A percentile compares a stretch with the other conserved stretches of the same genome.
phyloP scores from a whole-genome alignment of 2,888 invertebrate genomes.

The Clepsis dumicolana region DNA sequence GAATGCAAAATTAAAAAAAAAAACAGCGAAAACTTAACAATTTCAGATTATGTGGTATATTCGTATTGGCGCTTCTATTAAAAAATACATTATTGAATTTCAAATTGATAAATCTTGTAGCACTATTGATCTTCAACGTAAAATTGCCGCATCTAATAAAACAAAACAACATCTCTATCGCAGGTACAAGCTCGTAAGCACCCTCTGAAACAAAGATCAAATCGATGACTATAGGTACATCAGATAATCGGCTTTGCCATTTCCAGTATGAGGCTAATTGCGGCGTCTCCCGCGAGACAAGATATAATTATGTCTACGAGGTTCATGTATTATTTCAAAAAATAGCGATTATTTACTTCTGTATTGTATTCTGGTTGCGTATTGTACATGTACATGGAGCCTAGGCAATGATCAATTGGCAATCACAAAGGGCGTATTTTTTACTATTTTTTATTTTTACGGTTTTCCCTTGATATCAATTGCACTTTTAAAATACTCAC shows the following conservation, averaged over 20 bases:
- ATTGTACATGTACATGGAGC: background rate
- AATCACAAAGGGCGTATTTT: too few relatives aligned
- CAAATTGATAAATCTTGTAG: too few relatives aligned
- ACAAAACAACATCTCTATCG: background rate
- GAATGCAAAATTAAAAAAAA: too few relatives aligned
- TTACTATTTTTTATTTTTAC: too few relatives aligned
- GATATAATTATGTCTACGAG: conserved; percentile 49
- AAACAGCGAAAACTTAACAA: too few relatives aligned
- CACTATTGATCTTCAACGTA: too few relatives aligned
- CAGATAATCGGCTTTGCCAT: conserved; percentile 68
- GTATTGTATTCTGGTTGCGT: background rate
- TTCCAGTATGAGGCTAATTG: conserved; percentile 61
- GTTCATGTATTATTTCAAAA: conserved; percentile 39
- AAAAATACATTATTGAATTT: too few relatives aligned
- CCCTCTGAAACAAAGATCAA: conserved; percentile 45
- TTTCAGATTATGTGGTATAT: too few relatives aligned
- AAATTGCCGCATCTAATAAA: conserved; percentile 15
- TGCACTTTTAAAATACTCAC: background rate
- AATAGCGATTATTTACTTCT: conserved; percentile 27
- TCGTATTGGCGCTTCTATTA: too few relatives aligned
- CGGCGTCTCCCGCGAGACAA: conserved; percentile 52
- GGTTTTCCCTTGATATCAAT: too few relatives aligned
- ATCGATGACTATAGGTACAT: conserved; percentile 46
- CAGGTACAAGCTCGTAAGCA: conserved; percentile 30
- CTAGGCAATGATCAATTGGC: background rate